These are phyloP conservation scores for Drosophila sordidapex DNA, from an alignment of 2,888 invertebrate species.

Conservation along the genomic window DNA sequence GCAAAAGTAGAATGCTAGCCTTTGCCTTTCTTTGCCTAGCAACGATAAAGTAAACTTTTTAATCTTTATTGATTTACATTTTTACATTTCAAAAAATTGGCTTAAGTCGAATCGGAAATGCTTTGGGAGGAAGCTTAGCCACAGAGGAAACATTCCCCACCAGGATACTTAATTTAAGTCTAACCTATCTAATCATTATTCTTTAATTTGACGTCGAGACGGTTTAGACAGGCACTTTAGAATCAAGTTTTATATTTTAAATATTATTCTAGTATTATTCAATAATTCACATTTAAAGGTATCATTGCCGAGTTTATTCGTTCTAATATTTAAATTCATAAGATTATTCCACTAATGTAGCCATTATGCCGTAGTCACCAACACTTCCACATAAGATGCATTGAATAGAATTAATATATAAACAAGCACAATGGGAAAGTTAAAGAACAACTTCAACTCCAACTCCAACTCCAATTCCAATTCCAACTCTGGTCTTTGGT, in stretches of 20 bases:
- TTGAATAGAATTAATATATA: slow-evolving; percentile 34
- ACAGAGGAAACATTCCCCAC: background rate
- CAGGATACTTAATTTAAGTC: background rate
- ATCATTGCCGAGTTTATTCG: background rate
- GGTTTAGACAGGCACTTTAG: too few relatives aligned
- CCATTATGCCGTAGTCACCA: background rate
- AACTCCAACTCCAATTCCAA: slow-evolving; percentile 9
- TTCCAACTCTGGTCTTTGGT: slow-evolving; percentile 41
- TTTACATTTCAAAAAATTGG: background rate
- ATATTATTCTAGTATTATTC: background rate
- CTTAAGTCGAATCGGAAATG: background rate
- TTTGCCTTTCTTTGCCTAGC: slow-evolving; percentile 3
- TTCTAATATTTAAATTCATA: background rate
- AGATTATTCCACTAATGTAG: background rate
- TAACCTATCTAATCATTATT: background rate
- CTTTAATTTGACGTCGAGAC: background rate
- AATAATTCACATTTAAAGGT: background rate
- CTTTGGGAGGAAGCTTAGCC: too few relatives aligned
- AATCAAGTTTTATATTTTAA: too few relatives aligned
- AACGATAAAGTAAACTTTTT: slow-evolving; percentile 6
- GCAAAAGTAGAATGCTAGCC: slow-evolving; percentile 38
- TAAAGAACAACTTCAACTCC: slow-evolving; percentile 33
- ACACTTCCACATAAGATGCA: slow-evolving; percentile 5
- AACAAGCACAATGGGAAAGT: slow-evolving; percentile 42
- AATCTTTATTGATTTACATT: slow-evolving; percentile 18